Conservation (phyloP, 2,797 vertebrate species). For the Melanogrammus aeglefinus region DNA sequence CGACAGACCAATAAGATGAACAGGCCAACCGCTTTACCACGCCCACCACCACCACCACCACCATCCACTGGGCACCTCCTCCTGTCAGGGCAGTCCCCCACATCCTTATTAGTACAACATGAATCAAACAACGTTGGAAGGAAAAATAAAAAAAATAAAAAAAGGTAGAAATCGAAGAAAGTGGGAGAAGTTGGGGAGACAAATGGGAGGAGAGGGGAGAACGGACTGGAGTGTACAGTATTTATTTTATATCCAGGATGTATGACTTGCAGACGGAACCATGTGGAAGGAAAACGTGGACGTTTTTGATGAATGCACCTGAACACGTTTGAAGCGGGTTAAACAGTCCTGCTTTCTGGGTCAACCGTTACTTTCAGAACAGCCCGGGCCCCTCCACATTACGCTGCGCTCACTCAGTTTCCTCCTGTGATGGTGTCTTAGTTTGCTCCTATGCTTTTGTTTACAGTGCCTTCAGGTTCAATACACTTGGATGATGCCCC, state of each 20-base stretch:
- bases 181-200: too few species aligned
- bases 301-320: background rate
- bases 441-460: too few species aligned
- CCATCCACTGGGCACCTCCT: background rate
- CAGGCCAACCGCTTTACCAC: conserved; percentile 14
- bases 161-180: too few species aligned
- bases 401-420: too few species aligned
- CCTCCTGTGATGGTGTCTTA: too few species aligned
- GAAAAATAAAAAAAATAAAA: conserved; percentile 1
- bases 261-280: background rate
- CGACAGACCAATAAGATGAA: conserved; percentile 22
- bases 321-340: too few species aligned
- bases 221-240: background rate
- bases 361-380: too few species aligned
- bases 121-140: conserved; percentile 1
- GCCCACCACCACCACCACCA: background rate
- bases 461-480: too few species aligned
- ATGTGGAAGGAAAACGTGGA: background rate
- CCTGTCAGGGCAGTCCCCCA: background rate
- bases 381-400: too few species aligned
- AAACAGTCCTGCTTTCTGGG: too few species aligned
- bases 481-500: too few species aligned
- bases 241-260: conserved; percentile 11
- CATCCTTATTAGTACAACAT: background rate
- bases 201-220: too few species aligned